Base-by-base conservation (phyloP, 2,888 invertebrate genomes). In the Galeruca laticollis region DNA sequence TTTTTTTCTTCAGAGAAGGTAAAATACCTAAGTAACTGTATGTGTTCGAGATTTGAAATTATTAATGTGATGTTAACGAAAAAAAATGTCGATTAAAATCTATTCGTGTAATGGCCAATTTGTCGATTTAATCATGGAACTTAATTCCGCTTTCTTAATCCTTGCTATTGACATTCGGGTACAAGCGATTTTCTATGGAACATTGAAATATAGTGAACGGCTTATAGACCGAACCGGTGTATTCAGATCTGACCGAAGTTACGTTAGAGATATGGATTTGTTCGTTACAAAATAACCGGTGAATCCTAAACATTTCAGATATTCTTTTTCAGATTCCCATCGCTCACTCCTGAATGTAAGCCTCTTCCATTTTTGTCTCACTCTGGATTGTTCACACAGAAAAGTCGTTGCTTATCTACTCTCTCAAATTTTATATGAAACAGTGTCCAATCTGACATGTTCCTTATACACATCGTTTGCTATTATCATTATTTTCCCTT, bases 191-290 rank as follows among this genome's bases (percentile, higher is more conserved):
- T 21, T 60, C 43, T 60, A n/a, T 60, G 37, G 47, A n/a, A n/a
- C 60, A 60, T 59, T 64, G 64, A n/a, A 13, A 49, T 57, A 49
- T 57, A 68, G 35, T 56, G 57, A 57, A 37, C 37, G 52, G 70
- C 70, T 54, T 65, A 60, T 65, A n/a, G 62, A 62, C 70, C 35
- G 60, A 68, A 69, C 71, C 68, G 35, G 71, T 71, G 69, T 68
- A 71, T 70, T 73, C 73, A 61, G 70, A 79, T 81, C 80, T 79
- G 79, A 82, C 80, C 79, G 78, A 78, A 80, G 80, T 80, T 79
- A 76, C 77, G 79, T 76, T 52, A 52, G 52, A 52, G 52, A 8
- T 52, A 21, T 10, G 26, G 71, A 60, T 65, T 9, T n/a, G 6
- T 13, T 20, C 11, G 10, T 21, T 20, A 13, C 10, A n/a, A 26